A percentile compares a stretch with the other conserved stretches of the same genome.
Evolutionary conservation across 1,140 invertebrate species (phyloP).

Genomic region (Prorops nasuta): DNA sequence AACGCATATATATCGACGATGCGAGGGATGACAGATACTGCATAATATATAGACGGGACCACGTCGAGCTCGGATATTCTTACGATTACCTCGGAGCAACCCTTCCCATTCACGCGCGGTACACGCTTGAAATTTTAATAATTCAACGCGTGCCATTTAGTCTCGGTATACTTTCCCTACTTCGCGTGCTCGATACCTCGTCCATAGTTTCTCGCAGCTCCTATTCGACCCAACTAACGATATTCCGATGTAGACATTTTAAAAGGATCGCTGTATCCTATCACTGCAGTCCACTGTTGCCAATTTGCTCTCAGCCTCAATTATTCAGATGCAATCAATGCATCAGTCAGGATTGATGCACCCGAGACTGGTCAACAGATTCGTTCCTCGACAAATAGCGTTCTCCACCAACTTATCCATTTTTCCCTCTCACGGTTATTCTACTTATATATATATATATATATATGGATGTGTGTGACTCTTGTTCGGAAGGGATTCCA

Average conservation of each 20-base stretch:
- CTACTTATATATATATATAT: too few relatives aligned
- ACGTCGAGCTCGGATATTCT: slow-evolving; percentile 46
- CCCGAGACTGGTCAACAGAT: slow-evolving; percentile 20
- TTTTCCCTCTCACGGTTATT: too few relatives aligned
- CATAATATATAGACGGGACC: slow-evolving; percentile 44
- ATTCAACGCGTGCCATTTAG: slow-evolving; percentile 25
- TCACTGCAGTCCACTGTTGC: too few relatives aligned
- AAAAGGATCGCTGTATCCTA: slow-evolving; percentile 48
- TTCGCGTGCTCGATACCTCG: not conserved
- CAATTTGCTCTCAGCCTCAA: slow-evolving; percentile 34
- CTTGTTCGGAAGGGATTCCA: too few relatives aligned
- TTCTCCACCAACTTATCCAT: too few relatives aligned
- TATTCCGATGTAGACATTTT: slow-evolving; percentile 44
- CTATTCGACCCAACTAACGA: slow-evolving; percentile 38
- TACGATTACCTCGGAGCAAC: slow-evolving; percentile 49
- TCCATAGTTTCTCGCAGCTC: not conserved
- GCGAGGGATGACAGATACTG: slow-evolving; percentile 44
- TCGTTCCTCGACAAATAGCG: slow-evolving; percentile 40
- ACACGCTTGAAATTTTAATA: slow-evolving; percentile 46
- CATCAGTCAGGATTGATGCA: slow-evolving; percentile 50
- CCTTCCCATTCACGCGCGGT: slow-evolving; percentile 37
- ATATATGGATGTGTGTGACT: too few relatives aligned
- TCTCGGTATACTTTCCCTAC: not conserved
- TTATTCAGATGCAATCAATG: slow-evolving; percentile 54
- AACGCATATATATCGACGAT: slow-evolving; percentile 22